Conservation (phyloP, 1,140 invertebrate species). For the Temnothorax nylanderi region DNA sequence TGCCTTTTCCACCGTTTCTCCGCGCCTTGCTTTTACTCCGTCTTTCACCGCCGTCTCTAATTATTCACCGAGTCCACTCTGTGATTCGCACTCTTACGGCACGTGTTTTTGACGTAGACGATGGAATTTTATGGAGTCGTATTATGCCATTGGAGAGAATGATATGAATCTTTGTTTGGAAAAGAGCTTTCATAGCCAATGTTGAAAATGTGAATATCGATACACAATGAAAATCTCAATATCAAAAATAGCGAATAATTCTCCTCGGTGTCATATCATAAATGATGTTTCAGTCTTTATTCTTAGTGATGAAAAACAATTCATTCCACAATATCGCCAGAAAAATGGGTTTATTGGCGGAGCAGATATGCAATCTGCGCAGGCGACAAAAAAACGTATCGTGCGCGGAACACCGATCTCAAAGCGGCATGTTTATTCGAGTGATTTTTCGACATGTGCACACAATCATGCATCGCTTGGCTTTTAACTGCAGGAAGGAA, state of each 20-base stretch:
- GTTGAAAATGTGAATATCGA: slow-evolving; percentile 2
- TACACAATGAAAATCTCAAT: background rate
- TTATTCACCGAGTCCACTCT: slow-evolving; percentile 59
- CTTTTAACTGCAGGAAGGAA: background rate
- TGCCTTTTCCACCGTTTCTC: slow-evolving; percentile 12
- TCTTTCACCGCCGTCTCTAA: slow-evolving; percentile 52
- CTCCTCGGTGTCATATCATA: background rate
- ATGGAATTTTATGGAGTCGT: background rate
- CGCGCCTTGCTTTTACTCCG: background rate
- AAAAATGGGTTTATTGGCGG: background rate
- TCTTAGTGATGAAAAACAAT: background rate
- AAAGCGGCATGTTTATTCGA: slow-evolving; percentile 33
- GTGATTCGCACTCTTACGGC: background rate
- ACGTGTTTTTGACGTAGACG: slow-evolving; percentile 19
- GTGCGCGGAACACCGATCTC: background rate
- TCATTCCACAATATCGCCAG: background rate
- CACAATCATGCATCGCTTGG: background rate
- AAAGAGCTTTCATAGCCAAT: background rate
- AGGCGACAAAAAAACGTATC: slow-evolving; percentile 5
- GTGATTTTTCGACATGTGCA: slow-evolving; percentile 24
- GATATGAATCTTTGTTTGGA: background rate
- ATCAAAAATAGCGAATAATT: background rate
- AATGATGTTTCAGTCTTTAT: background rate
- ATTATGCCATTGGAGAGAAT: background rate
- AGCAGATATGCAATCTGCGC: slow-evolving; percentile 1